phyloP scores from a whole-genome alignment of 2,888 invertebrate species.

The Phortica okadai region DNA sequence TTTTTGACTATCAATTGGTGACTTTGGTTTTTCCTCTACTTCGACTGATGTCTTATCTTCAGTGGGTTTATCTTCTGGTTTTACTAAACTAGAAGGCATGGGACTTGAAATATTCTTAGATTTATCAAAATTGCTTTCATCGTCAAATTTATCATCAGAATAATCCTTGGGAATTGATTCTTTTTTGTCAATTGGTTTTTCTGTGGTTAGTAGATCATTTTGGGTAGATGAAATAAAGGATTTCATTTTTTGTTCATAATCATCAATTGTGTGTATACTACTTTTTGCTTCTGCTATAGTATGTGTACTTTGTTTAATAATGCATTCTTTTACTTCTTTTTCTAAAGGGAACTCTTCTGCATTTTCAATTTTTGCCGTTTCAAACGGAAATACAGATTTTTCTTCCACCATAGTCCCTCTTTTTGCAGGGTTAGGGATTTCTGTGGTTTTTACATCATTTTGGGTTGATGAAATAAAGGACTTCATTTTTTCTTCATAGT shows the following conservation, averaged over 20 bases:
- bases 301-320: not conserved
- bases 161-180: slow-evolving; percentile 6
- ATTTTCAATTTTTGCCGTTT: too few relatives aligned
- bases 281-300: slow-evolving; percentile 47
- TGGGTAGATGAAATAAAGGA: slow-evolving; percentile 38
- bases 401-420: too few relatives aligned
- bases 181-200: not conserved
- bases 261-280: slow-evolving; percentile 45
- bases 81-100: not conserved
- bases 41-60: slow-evolving; percentile 24
- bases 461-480: too few relatives aligned
- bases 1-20: slow-evolving; percentile 19
- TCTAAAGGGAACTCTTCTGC: too few relatives aligned
- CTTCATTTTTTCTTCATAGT: too few relatives aligned
- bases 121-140: not conserved
- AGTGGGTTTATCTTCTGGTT: slow-evolving; percentile 20
- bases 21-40: slow-evolving; percentile 30
- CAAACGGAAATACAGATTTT: slow-evolving; percentile 8
- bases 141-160: not conserved
- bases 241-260: slow-evolving; percentile 52
- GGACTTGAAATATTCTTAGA: not conserved
- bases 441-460: too few relatives aligned
- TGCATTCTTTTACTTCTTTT: too few relatives aligned
- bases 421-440: too few relatives aligned
- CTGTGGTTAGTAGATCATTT: slow-evolving; percentile 17